Evolutionary conservation across 92 coral and sea anemone species (phyloP), one percentile per base, ranked within the genome.

Genomic region (Isaurus tuberculatus): DNA sequence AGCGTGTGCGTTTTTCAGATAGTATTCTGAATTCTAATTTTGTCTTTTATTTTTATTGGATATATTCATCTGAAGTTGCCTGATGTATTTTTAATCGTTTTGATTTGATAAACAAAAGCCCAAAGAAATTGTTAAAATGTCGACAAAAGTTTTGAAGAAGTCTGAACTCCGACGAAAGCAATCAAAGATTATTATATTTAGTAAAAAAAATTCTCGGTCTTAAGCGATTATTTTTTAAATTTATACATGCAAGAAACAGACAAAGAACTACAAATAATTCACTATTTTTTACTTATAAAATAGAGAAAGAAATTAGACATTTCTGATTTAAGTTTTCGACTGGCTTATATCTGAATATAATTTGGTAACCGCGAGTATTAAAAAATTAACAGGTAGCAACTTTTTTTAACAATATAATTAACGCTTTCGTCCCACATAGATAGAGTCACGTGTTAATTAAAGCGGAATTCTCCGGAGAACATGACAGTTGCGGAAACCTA

Each of bases 1-100:
- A n/a, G n/a, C 44, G 9, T 6, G 10, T 8, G 10, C 44, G 6
- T 40, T 40, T 6, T 13, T 6, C 44, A 40, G 10, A 40, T 40
- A 1, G 2, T 13, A 40, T 13, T 40, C 9, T 40, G 44, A 40
- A 5, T 1, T 40, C 44, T 8, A 31, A 30, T 30, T 16, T 66
- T 27, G 10, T 20, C 15, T 17, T 44, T 44, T 25, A 8, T 13
- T 53, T 15, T 5, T 9, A 23, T 23, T 63, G 15, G 34, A 63
- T 22, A 44, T 6, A 72, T 44, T 3, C 8, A 23, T 55, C 33
- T 44, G 11, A 16, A 8, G 9, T 55, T 36, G 51, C 46, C 46
- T 77, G 70, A 77, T 77, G 82, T 58, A 58, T 77, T 57, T 77
- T 77, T 77, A 77, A 58, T 77, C 70, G 70, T 33, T 31, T 9